phyloP scores from a whole-genome alignment of 2,113 vertebrate genomes.

The Zingel zingel region DNA sequence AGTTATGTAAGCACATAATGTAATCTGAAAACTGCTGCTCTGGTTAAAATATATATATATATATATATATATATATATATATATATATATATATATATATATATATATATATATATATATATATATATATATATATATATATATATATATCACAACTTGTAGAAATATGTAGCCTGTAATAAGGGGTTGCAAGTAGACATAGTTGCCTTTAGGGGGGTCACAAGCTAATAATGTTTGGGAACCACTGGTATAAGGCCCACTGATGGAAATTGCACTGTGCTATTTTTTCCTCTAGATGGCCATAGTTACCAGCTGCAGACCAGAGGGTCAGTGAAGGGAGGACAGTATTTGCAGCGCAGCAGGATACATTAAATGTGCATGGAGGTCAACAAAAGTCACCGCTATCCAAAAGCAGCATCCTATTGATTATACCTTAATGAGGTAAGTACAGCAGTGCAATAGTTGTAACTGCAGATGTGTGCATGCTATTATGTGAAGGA shows the following conservation, averaged over 20 bases:
- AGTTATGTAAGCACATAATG: too few species aligned
- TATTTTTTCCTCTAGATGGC: slow-evolving; percentile 73
- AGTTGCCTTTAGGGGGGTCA: not conserved
- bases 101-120: too few species aligned
- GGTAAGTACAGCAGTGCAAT: not conserved
- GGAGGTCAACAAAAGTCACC: slow-evolving; percentile 27
- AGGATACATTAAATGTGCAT: not conserved
- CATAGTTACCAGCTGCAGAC: slow-evolving; percentile 37
- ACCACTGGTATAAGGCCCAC: not conserved
- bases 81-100: too few species aligned
- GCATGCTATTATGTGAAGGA: not conserved
- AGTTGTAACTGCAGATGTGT: not conserved
- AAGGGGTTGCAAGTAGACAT: not conserved
- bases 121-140: too few species aligned
- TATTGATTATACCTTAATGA: slow-evolving; percentile 4
- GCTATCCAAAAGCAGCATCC: slow-evolving; percentile 6
- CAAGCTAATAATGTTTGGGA: not conserved
- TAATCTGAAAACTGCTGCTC: too few species aligned
- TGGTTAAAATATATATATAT: too few species aligned
- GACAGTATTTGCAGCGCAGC: not conserved
- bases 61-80: too few species aligned
- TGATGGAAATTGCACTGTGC: slow-evolving; percentile 30
- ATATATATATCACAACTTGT: not conserved
- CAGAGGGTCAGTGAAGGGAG: not conserved
- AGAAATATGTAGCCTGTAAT: not conserved